Base-by-base conservation (phyloP, 2,113 vertebrate genomes). In the Leucosticte australis region DNA sequence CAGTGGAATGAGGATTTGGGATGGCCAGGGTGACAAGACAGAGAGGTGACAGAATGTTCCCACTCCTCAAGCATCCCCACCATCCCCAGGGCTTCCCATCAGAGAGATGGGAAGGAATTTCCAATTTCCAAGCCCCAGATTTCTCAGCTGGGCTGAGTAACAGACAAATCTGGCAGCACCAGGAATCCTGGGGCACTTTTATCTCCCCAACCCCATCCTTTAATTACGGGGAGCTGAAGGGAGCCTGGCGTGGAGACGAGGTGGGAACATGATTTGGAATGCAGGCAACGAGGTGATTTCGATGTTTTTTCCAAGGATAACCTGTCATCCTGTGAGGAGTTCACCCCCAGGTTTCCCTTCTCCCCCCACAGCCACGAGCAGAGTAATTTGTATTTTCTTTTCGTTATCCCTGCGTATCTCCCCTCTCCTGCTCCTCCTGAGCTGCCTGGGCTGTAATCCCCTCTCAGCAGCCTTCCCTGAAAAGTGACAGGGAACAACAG, bases 381-480 rank as follows among this genome's bases (percentile, higher is more conserved):
- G 57, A 31, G 70, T 27, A 49, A 63, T 94, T 84, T 87, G 93
- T 87, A 17, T 92, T 94, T 95, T 85, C 89, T 75, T 71, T 19
- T 42, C 12, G 31, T 90, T 90, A 94, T 89, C 89, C 92, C 91
- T 33, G 44, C 4, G 12, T 31, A 28, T 57, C 92, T 97, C 88
- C 79, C 91, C 83, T 90, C 93, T 90, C 91, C 92, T 95, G 86
- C 94, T 95, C 86, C 83, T 80, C 74, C 13, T 95, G 94, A 96
- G 91, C 93, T 1, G 67, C 94, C 91, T 92, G 83, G 16, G 19
- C 91, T 87, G 22, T 94, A 94, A 94, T 96, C 89, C 83, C 82
- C 74, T 69, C 88, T 92, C 88, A 81, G 79, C 82, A 93, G 82
- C 80, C 78, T 81, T 85, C 67, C 95, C 89, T 62, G 90, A 94